Evolutionary conservation across 2,113 vertebrate species (phyloP).

Genomic region (Excalfactoria chinensis): DNA sequence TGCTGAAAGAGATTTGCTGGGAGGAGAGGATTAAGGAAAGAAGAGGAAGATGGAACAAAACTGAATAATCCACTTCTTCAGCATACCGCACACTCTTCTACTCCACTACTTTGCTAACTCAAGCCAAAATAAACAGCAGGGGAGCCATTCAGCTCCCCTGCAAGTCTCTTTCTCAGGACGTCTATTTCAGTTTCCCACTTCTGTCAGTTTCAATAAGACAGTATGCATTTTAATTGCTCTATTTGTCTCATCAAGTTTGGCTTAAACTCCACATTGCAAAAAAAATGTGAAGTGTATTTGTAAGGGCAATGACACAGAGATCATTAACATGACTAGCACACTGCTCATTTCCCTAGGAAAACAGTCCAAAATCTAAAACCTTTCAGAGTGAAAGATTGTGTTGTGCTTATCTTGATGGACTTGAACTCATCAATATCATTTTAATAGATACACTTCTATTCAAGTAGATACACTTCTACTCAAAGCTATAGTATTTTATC

Average conservation of each 20-base stretch:
- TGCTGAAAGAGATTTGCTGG: background rate
- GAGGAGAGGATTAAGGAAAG: background rate
- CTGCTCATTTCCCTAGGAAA: background rate
- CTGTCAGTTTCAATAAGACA: background rate
- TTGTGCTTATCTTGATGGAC: background rate
- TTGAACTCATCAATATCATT: background rate
- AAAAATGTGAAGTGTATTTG: background rate
- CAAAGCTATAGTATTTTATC: background rate
- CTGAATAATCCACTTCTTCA: background rate
- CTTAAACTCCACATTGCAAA: background rate
- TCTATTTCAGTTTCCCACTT: background rate
- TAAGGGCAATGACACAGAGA: background rate
- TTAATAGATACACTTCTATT: background rate
- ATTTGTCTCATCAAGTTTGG: background rate
- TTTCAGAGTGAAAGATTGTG: background rate
- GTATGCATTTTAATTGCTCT: background rate
- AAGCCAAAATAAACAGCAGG: background rate
- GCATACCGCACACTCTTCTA: background rate
- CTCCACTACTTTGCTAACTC: background rate
- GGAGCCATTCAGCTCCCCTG: background rate
- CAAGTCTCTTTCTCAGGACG: background rate
- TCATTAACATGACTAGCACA: background rate
- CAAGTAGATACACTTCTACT: background rate
- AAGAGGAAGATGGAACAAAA: constrained; percentile 9
- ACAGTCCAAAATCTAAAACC: background rate